These are phyloP conservation scores for Speoplatyrhinus poulsoni DNA, from an alignment of 2,113 vertebrate genomes.

Conservation along the genomic window DNA sequence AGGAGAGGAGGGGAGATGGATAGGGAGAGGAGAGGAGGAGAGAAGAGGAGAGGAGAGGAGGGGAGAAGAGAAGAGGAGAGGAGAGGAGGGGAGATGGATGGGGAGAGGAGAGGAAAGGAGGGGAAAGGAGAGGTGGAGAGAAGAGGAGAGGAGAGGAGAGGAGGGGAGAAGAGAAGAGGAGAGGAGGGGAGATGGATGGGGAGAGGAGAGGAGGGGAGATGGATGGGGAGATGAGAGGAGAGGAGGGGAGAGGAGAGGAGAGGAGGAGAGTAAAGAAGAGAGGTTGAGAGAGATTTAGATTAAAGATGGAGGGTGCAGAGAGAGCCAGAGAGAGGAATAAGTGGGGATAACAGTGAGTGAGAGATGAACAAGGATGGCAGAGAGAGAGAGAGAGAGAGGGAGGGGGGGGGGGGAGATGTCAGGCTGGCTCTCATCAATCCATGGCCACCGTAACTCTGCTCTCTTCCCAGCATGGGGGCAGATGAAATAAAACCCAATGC, in stretches of 20 bases:
- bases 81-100: no score
- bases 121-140: not conserved
- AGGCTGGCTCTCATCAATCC: conserved; percentile 62
- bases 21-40: no score
- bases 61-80: no score
- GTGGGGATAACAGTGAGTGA: conserved; percentile 1
- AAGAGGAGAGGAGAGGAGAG: not conserved
- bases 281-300: conserved; percentile 14
- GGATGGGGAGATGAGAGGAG: conserved; percentile 4
- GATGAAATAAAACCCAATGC: conserved; percentile 70
- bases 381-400: conserved; percentile 5
- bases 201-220: not conserved
- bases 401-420: conserved; percentile 15
- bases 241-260: conserved; percentile 11
- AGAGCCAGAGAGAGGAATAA: conserved; percentile 5
- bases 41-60: no score
- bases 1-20: no score
- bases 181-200: not conserved
- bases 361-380: not conserved
- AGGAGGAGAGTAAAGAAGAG: conserved; percentile 15
- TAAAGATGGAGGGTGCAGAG: no score
- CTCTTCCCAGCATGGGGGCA: conserved; percentile 65
- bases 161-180: not conserved
- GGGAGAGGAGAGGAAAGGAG: no score
- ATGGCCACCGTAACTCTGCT: conserved; percentile 55